phyloP scores from a whole-genome alignment of 2,888 invertebrate genomes.

The Ischnura elegans region DNA sequence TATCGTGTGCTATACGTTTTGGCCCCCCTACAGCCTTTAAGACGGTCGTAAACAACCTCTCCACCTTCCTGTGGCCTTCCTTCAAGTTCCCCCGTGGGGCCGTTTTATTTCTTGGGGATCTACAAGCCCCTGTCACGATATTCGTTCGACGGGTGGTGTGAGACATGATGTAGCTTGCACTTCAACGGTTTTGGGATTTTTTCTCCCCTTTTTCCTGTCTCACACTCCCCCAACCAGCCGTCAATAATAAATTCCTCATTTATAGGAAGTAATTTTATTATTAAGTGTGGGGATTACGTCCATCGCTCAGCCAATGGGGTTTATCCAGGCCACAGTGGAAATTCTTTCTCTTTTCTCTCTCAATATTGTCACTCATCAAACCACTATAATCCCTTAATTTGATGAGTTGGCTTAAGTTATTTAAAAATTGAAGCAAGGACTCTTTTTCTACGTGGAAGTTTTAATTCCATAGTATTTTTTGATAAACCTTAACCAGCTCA shows the following conservation, averaged over 20 bases:
- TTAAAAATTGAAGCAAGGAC: neutral
- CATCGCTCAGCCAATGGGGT: neutral
- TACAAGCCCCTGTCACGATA: constrained; percentile 35
- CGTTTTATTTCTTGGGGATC: constrained; percentile 8
- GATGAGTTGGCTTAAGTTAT: neutral
- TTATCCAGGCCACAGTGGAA: neutral
- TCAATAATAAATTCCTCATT: too few relatives aligned
- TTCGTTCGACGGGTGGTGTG: neutral
- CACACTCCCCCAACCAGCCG: too few relatives aligned
- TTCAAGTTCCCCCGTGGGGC: neutral
- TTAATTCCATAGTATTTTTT: too few relatives aligned
- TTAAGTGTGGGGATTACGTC: neutral
- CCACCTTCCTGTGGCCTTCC: neutral
- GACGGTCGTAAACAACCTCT: neutral
- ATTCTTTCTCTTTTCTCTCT: neutral
- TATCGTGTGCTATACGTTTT: neutral
- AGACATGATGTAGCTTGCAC: neutral
- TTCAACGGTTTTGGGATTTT: too few relatives aligned
- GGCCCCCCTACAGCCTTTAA: neutral
- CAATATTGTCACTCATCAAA: neutral
- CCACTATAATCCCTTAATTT: neutral
- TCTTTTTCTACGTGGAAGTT: too few relatives aligned
- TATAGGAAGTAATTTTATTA: neutral
- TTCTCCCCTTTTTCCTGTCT: too few relatives aligned
- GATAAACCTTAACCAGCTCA: too few relatives aligned